Percentiles rank a stretch among this genome's conserved stretches.
Evolutionary conservation across 2,888 invertebrate species (phyloP).

Genomic region (Hanleya hanleyi): DNA sequence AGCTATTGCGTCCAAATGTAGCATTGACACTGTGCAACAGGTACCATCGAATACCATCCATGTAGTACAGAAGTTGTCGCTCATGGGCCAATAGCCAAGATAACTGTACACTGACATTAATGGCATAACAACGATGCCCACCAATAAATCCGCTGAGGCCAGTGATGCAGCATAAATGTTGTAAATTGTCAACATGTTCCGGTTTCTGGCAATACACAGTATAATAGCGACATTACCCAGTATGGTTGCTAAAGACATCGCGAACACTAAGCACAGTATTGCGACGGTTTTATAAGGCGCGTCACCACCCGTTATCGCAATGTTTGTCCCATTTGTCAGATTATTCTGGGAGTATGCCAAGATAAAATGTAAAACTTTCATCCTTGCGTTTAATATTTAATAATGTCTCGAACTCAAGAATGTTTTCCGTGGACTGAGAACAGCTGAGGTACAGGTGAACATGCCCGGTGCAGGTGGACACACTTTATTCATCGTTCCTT

Average conservation of each 20-base stretch:
- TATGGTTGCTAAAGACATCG: not conserved
- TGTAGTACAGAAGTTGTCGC: slow-evolving; percentile 24
- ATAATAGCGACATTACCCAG: slow-evolving; percentile 4
- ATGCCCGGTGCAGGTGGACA: too few relatives aligned
- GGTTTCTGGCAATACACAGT: not conserved
- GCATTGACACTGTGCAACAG: slow-evolving; percentile 29
- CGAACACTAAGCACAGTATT: not conserved
- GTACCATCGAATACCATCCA: slow-evolving; percentile 30
- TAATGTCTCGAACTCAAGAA: too few relatives aligned
- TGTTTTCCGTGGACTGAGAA: too few relatives aligned
- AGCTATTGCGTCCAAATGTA: slow-evolving; percentile 26
- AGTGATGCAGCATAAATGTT: slow-evolving; percentile 29
- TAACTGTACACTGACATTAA: slow-evolving; percentile 26
- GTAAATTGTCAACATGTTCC: not conserved
- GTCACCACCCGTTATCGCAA: too few relatives aligned
- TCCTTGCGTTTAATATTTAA: too few relatives aligned
- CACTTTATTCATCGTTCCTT: too few relatives aligned
- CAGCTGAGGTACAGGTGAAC: too few relatives aligned
- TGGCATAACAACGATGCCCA: slow-evolving; percentile 32
- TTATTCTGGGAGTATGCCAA: too few relatives aligned
- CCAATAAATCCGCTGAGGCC: slow-evolving; percentile 29
- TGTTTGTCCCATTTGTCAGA: too few relatives aligned
- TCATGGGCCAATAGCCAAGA: slow-evolving; percentile 33
- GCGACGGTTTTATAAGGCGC: too few relatives aligned
- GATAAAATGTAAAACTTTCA: too few relatives aligned